Conservation (phyloP, 2,888 invertebrate species). For the Orgyia antiqua region DNA sequence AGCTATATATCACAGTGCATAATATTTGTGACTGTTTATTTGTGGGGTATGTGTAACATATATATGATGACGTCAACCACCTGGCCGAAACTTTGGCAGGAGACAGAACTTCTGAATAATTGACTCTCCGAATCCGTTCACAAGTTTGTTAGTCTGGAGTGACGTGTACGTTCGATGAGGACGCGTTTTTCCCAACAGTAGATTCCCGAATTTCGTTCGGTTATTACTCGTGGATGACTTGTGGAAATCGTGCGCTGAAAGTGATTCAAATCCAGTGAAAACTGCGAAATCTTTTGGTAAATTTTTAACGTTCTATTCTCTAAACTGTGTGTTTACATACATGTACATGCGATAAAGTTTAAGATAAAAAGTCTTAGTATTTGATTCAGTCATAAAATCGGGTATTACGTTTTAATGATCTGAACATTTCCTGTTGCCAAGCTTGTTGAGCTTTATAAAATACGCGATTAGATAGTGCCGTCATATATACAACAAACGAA, state of each 20-base stretch:
- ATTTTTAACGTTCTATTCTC: constrained; percentile 2
- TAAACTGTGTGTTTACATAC: constrained; percentile 21
- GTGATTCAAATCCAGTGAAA: constrained; percentile 15
- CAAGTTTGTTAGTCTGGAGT: constrained; percentile 69
- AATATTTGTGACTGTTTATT: constrained; percentile 47
- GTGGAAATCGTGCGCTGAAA: constrained; percentile 19
- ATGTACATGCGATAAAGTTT: too few species aligned
- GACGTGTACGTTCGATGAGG: constrained; percentile 40
- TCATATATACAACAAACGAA: constrained; percentile 16
- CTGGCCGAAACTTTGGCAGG: constrained; percentile 73
- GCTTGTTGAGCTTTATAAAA: constrained; percentile 13
- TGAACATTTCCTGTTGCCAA: constrained; percentile 25
- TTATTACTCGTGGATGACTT: constrained; percentile 25
- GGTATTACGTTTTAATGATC: constrained; percentile 26
- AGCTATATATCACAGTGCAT: constrained; percentile 55
- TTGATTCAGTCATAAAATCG: constrained; percentile 22
- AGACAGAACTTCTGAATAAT: constrained; percentile 66
- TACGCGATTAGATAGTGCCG: constrained; percentile 16
- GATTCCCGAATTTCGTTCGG: constrained; percentile 25
- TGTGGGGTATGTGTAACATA: constrained; percentile 46
- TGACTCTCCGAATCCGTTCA: constrained; percentile 63
- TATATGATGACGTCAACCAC: constrained; percentile 65
- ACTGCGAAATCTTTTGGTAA: constrained; percentile 5
- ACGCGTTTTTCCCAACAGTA: constrained; percentile 25
- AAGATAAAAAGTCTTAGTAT: constrained; percentile 22